These are phyloP conservation scores for Chloroclystis v-ata DNA, from an alignment of 2,888 invertebrate genomes.

Conservation along the genomic window DNA sequence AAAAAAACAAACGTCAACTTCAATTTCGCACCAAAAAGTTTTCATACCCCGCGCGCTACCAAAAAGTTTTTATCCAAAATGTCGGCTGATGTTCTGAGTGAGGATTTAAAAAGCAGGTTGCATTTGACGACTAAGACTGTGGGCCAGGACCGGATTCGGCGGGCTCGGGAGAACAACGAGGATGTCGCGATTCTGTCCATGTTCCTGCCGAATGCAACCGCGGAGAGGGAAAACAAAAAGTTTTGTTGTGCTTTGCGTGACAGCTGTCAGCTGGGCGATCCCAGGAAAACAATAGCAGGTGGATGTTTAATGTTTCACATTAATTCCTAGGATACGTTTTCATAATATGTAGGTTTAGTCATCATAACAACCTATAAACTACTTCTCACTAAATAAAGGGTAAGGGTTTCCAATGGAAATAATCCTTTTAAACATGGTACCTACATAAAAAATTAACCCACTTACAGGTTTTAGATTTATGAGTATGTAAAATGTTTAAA, in stretches of 20 bases:
- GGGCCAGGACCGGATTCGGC: constrained; percentile 88
- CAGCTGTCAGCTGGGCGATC: constrained; percentile 87
- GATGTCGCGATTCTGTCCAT: constrained; percentile 92
- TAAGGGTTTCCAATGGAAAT: too few relatives aligned
- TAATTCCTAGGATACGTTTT: too few relatives aligned
- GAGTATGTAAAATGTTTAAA: too few relatives aligned
- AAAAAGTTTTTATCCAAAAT: constrained; percentile 58
- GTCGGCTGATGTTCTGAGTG: constrained; percentile 88
- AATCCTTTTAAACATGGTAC: too few relatives aligned
- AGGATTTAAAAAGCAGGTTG: constrained; percentile 85
- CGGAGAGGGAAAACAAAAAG: constrained; percentile 82
- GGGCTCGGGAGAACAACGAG: constrained; percentile 89
- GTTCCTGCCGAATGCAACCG: constrained; percentile 84
- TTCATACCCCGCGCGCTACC: constrained; percentile 39
- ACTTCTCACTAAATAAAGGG: too few relatives aligned
- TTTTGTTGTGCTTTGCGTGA: constrained; percentile 88
- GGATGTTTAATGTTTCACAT: constrained; percentile 3
- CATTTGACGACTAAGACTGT: constrained; percentile 87
- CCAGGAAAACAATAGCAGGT: constrained; percentile 89
- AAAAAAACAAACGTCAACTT: constrained; percentile 36
- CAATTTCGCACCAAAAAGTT: constrained; percentile 14
- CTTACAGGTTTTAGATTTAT: too few relatives aligned
- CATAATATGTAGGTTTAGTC: too few relatives aligned
- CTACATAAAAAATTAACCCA: too few relatives aligned
- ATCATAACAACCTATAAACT: too few relatives aligned